Conservation (phyloP, 2,888 invertebrate species). For the Elmis aenea region DNA sequence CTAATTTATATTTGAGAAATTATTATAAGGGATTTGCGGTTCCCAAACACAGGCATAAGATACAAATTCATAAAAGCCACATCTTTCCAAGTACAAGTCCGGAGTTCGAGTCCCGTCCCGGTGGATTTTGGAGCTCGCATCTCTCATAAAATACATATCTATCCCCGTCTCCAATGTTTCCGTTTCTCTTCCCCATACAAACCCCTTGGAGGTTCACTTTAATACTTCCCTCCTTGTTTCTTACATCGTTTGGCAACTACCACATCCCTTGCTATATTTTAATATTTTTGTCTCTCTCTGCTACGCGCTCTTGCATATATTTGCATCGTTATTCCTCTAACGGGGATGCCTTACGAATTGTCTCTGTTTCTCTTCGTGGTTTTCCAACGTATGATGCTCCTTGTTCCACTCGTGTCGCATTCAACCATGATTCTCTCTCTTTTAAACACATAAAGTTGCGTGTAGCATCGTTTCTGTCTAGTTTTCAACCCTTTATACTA, state of each 20-base stretch:
- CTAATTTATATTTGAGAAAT: too few species aligned
- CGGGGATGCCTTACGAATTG: neutral
- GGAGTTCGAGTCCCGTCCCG: constrained; percentile 28
- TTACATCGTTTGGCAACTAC: constrained; percentile 16
- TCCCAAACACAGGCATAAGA: too few species aligned
- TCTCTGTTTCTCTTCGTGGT: constrained; percentile 5
- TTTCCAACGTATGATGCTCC: too few species aligned
- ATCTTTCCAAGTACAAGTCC: constrained; percentile 21
- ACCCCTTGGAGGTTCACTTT: constrained; percentile 15
- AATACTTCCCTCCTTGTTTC: constrained; percentile 25
- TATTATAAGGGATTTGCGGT: too few species aligned
- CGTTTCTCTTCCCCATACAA: constrained; percentile 26
- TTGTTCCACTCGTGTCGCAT: too few species aligned
- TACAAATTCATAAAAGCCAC: too few species aligned
- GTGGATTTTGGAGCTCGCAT: constrained; percentile 30
- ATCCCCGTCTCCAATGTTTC: constrained; percentile 18
- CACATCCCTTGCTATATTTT: neutral
- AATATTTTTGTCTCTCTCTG: constrained; percentile 3
- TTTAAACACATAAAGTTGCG: too few species aligned
- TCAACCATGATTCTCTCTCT: too few species aligned
- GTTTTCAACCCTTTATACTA: too few species aligned
- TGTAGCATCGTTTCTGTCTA: too few species aligned
- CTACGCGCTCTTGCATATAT: constrained; percentile 2
- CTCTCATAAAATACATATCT: constrained; percentile 29
- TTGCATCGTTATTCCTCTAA: constrained; percentile 1